A percentile compares a stretch with the other conserved stretches of the same genome.
Conservation (phyloP, 2,888 invertebrate species). For the Harmothoe impar region DNA sequence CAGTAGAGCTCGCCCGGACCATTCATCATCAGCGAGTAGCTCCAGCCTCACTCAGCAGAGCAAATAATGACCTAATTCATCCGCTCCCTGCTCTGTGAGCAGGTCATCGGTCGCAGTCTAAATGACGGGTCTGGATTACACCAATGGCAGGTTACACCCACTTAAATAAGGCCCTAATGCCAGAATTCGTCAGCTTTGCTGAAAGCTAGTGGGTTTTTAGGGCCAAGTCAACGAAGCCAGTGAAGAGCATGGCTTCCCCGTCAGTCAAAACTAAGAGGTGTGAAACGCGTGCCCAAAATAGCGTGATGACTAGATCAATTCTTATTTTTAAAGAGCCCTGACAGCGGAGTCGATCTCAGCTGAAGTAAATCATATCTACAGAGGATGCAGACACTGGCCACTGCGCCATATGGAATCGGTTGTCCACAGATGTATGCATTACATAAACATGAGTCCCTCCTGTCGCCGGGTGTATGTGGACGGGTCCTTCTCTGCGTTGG, state of each 20-base stretch:
- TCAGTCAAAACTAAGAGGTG: conserved; percentile 19
- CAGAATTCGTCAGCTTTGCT: conserved; percentile 16
- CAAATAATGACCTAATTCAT: conserved; percentile 56
- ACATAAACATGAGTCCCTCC: too few relatives aligned
- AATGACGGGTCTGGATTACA: conserved; percentile 42
- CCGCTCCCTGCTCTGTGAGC: conserved; percentile 35
- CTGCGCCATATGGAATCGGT: too few relatives aligned
- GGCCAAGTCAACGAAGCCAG: conserved; percentile 19
- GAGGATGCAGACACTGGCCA: too few relatives aligned
- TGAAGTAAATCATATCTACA: neutral
- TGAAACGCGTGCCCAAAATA: conserved; percentile 18
- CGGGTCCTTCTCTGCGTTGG: neutral
- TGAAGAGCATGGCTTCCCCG: conserved; percentile 19
- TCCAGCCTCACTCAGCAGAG: conserved; percentile 54
- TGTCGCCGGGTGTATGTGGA: neutral
- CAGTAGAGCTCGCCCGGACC: neutral
- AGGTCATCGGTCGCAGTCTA: conserved; percentile 36
- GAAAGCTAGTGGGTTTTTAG: neutral
- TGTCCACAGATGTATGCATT: too few relatives aligned
- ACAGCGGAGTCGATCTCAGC: too few relatives aligned
- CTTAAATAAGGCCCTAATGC: conserved; percentile 45
- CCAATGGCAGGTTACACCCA: conserved; percentile 46
- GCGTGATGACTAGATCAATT: conserved; percentile 21
- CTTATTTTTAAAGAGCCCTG: neutral
- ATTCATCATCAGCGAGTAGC: conserved; percentile 49